Evolutionary conservation across 2,797 vertebrate species (phyloP).

Genomic region (Pelobates cultripes): DNA sequence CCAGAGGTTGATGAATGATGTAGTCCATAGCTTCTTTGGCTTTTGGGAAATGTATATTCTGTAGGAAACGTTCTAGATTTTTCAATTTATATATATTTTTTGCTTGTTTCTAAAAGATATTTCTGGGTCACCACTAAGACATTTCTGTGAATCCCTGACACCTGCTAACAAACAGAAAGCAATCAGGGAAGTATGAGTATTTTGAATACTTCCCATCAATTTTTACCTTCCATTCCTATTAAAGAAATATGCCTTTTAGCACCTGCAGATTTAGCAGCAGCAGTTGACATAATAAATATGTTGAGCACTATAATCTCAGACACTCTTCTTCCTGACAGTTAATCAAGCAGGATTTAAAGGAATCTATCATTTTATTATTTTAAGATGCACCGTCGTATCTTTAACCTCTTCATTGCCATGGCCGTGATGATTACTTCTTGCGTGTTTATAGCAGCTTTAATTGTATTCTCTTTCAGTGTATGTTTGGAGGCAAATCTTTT

Average conservation of each 20-base stretch:
- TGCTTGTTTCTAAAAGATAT: not conserved
- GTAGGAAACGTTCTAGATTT: no score
- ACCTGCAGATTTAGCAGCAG: slow-evolving; percentile 3
- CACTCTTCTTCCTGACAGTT: not conserved
- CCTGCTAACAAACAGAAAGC: not conserved
- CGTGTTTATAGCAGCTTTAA: no score
- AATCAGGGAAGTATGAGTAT: not conserved
- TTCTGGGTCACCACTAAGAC: not conserved
- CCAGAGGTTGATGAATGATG: no score
- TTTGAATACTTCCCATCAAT: slow-evolving; percentile 6
- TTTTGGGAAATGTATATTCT: not conserved
- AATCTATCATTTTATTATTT: not conserved
- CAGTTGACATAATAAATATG: slow-evolving; percentile 2
- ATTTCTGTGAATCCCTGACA: not conserved
- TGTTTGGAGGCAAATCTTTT: no score
- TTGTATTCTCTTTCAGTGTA: no score
- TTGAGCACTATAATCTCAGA: slow-evolving; percentile 2
- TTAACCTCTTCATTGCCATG: not conserved
- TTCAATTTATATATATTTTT: not conserved
- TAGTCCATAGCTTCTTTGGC: no score
- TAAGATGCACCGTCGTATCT: not conserved
- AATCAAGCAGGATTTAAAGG: slow-evolving; percentile 1
- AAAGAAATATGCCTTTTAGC: slow-evolving; percentile 3
- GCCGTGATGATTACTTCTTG: no score
- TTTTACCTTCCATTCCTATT: slow-evolving; percentile 3